A percentile compares a stretch with the other conserved stretches of the same genome.
Evolutionary conservation across 2,888 invertebrate species (phyloP).

Genomic region (Drosophila nigritarsus): DNA sequence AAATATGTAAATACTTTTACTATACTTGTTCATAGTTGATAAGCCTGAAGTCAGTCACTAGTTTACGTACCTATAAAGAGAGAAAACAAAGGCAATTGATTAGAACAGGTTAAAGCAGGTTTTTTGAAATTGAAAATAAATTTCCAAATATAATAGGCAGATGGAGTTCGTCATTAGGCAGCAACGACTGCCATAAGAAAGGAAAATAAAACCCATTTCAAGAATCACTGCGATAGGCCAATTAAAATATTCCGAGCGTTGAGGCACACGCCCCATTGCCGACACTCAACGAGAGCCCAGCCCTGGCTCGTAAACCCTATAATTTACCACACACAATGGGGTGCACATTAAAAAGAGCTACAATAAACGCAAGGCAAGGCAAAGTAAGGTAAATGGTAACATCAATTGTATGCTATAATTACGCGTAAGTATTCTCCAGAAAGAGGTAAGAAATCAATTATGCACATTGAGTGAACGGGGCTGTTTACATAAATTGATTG

Average conservation of each 20-base stretch:
- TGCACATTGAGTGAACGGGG: conserved; percentile 44
- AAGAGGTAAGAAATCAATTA: conserved; percentile 78
- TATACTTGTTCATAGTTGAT: not conserved
- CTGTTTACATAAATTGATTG: conserved; percentile 39
- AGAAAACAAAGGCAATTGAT: conserved; percentile 18
- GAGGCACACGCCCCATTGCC: conserved; percentile 53
- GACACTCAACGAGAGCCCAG: conserved; percentile 24
- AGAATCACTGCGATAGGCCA: conserved; percentile 44
- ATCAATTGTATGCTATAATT: conserved; percentile 68
- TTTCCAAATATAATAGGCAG: not conserved
- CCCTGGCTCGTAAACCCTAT: conserved; percentile 44
- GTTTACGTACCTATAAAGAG: conserved; percentile 64
- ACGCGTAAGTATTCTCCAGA: conserved; percentile 42
- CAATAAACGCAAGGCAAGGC: conserved; percentile 43
- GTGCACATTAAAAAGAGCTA: conserved; percentile 34
- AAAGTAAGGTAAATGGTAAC: conserved; percentile 27
- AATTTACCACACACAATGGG: conserved; percentile 63
- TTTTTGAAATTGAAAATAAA: not conserved
- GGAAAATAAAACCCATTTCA: conserved; percentile 5
- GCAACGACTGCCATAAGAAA: not conserved
- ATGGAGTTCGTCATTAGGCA: conserved; percentile 16
- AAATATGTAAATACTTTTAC: not conserved
- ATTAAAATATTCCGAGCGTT: conserved; percentile 47
- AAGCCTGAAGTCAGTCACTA: not conserved
- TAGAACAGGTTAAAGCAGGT: conserved; percentile 16